These are phyloP conservation scores for Syngnathus scovelli DNA, from an alignment of 2,113 vertebrate species.

Conservation along the genomic window DNA sequence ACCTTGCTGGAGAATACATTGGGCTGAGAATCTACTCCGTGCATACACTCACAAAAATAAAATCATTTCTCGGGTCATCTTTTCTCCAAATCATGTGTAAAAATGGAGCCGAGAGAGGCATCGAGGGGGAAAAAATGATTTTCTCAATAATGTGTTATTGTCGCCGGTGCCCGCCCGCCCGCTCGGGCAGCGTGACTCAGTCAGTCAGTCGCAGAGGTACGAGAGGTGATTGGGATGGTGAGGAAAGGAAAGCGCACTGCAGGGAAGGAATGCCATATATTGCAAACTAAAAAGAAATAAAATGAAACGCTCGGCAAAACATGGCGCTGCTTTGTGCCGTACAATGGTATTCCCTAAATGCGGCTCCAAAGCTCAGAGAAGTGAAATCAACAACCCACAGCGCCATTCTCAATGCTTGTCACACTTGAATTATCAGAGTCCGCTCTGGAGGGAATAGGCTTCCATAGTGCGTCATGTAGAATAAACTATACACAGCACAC, in stretches of 20 bases:
- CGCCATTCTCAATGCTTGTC: conserved; percentile 16
- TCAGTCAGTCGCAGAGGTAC: neutral
- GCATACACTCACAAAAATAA: neutral
- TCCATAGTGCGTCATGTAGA: conserved; percentile 1
- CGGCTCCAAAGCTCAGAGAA: neutral
- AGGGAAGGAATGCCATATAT: neutral
- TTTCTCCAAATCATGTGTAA: neutral
- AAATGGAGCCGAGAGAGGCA: neutral
- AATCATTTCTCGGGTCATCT: neutral
- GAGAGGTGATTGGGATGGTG: conserved; percentile 1
- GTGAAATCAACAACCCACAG: conserved; percentile 13
- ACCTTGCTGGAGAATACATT: neutral
- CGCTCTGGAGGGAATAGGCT: conserved; percentile 1
- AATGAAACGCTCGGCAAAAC: conserved; percentile 6
- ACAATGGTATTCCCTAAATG: conserved; percentile 1
- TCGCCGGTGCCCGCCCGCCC: neutral
- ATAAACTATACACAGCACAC: conserved; percentile 2
- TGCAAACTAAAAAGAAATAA: conserved; percentile 8
- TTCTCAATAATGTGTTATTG: neutral
- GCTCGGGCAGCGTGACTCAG: neutral
- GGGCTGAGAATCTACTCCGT: neutral
- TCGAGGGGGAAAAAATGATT: neutral
- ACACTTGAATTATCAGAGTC: conserved; percentile 12
- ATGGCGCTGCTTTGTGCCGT: neutral
- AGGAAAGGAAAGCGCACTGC: neutral